Evolutionary conservation across 2,797 vertebrate species (phyloP), one percentile per base, ranked within the genome.

Genomic region (Mormyrops attenuatus): DNA sequence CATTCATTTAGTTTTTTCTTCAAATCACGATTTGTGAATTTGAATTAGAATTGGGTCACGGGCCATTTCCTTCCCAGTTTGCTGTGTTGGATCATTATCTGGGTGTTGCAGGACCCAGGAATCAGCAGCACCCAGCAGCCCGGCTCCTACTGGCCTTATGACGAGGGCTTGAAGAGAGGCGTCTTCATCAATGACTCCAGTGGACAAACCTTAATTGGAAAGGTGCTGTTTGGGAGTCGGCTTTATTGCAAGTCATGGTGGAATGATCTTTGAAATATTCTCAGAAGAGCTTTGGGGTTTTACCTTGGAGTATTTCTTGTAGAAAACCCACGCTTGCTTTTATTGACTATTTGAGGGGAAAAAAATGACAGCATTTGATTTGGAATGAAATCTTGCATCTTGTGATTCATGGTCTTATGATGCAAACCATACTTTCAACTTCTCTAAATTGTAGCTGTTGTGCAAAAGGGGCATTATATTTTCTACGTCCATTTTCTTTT

Each of bases 61-160:
- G 26, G 5, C 17, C 38, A 44, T 80, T 80, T 80, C 38, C 5
- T 41, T 44, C 38, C 17, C 17, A 41, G 5, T 44, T 80, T 17
- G 15, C 34, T 77, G 34, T 80, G 38, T 44, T 44, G 73, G 69
- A 17, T 20, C 38, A 1, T 80, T 38, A 1, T 92, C 77, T 89
- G 80, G 90, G n/a, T 0, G 50, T 44, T 91, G 84, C 93, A 98
- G 97, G 97, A 98, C 69, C 96, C 97, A 0, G 97, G 95, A 0
- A 98, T 98, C 94, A 98, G 97, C 93, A 98, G 97, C 92, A 93
- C 94, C 17, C 96, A 95, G 90, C 93, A 95, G 0, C 63, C 90
- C 0, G 97, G 97, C 26, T 96, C 96, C 2, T 98, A 98, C 90
- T 96, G 95, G 96, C 96, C 97, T 0, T 98, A 95, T 0, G 97